Conservation (phyloP, 2,113 vertebrate species). For the Elgaria multicarinata region DNA sequence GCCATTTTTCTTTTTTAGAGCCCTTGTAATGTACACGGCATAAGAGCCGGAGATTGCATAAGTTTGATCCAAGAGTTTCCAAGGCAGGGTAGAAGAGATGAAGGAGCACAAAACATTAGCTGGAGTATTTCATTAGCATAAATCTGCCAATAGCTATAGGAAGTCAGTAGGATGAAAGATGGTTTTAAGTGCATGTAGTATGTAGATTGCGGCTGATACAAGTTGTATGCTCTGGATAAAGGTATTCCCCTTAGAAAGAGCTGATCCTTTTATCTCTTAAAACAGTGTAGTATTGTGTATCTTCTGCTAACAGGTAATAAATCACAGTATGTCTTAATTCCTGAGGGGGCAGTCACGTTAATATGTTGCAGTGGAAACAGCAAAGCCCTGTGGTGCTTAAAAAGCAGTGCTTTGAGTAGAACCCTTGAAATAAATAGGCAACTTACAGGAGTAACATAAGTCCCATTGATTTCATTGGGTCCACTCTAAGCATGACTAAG, state of each 20-base stretch:
- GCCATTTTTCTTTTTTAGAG: background rate
- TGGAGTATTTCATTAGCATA: background rate
- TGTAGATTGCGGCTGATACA: background rate
- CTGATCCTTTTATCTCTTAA: background rate
- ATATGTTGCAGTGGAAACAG: background rate
- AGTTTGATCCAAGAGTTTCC: background rate
- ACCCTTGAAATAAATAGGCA: background rate
- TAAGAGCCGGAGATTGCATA: background rate
- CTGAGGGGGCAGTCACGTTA: background rate
- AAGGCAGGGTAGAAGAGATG: background rate
- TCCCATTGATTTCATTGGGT: too few species aligned
- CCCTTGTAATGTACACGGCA: background rate
- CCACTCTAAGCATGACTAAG: too few species aligned
- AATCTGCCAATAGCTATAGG: background rate
- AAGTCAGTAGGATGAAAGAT: background rate
- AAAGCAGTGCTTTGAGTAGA: background rate
- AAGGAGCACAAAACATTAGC: background rate
- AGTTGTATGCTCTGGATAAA: background rate
- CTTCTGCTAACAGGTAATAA: background rate
- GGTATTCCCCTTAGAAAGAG: background rate
- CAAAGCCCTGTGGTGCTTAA: background rate
- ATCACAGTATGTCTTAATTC: background rate
- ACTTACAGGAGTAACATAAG: background rate
- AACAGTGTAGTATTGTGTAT: background rate
- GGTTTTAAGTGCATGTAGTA: background rate